phyloP scores from a whole-genome alignment of 2,888 invertebrate genomes.

The Heliconius hortense region DNA sequence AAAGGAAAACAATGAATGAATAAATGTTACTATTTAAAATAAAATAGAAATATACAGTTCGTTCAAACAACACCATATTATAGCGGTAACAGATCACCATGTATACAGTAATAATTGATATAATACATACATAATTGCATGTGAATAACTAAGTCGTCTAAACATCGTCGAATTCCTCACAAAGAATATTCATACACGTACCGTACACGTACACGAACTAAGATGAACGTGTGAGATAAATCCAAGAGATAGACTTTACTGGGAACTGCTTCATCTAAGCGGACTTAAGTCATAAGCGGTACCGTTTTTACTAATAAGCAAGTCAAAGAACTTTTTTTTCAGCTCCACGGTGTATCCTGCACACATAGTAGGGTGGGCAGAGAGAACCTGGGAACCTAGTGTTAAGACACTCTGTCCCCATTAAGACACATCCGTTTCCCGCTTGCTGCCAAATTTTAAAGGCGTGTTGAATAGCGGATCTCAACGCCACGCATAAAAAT shows the following conservation, averaged over 20 bases:
- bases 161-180: conserved; percentile 54
- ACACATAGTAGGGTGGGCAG: neutral
- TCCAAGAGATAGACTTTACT: conserved; percentile 66
- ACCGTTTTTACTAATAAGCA: conserved; percentile 41
- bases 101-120: conserved; percentile 14
- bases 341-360: no score
- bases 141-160: conserved; percentile 45
- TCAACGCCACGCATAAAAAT: no score
- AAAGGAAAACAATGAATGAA: no score
- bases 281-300: conserved; percentile 42
- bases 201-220: conserved; percentile 58
- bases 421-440: no score
- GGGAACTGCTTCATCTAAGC: conserved; percentile 58
- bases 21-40: no score
- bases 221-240: conserved; percentile 78
- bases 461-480: no score
- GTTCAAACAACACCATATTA: neutral
- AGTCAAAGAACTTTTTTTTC: neutral
- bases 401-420: no score
- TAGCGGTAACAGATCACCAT: conserved; percentile 10
- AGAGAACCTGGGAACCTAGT: no score
- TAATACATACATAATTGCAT: conserved; percentile 41
- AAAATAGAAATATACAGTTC: neutral
- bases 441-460: no score
- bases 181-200: conserved; percentile 47